Conservation (phyloP, 2,113 vertebrate species). For the Nothoprocta perdicaria region DNA sequence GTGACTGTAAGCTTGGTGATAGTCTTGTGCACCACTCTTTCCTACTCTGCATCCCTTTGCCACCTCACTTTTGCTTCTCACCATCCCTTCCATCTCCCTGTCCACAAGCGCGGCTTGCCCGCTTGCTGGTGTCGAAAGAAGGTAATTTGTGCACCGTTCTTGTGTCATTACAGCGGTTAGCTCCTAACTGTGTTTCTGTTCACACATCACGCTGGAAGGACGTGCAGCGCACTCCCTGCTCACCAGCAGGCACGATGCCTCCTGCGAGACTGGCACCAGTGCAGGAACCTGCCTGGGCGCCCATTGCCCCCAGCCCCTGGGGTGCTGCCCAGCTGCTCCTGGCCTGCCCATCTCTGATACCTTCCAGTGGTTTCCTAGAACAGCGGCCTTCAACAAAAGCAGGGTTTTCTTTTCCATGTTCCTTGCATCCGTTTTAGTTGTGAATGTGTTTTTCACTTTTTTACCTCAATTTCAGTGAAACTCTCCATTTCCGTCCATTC, state of each 20-base stretch:
- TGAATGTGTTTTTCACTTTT: neutral
- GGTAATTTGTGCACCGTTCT: slow-evolving; percentile 35
- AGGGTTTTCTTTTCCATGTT: neutral
- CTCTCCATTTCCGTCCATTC: neutral
- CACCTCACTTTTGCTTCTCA: neutral
- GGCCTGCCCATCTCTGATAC: neutral
- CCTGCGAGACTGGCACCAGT: neutral
- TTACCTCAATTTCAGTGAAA: neutral
- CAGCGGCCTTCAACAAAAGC: neutral
- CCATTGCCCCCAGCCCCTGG: fast-evolving
- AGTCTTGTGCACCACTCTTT: fast-evolving
- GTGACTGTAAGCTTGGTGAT: fast-evolving
- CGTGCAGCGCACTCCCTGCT: neutral
- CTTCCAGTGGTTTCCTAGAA: neutral
- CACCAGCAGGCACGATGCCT: neutral
- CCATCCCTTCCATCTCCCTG: neutral
- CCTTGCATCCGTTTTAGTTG: neutral
- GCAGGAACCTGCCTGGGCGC: fast-evolving
- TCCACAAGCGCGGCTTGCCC: neutral
- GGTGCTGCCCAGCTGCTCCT: neutral
- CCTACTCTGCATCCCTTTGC: fast-evolving
- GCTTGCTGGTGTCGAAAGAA: neutral
- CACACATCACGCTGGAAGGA: neutral
- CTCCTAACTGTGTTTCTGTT: neutral
- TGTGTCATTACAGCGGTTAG: slow-evolving; percentile 56